Conservation (phyloP, 2,113 vertebrate species). For the Astatoreochromis straeleni region DNA sequence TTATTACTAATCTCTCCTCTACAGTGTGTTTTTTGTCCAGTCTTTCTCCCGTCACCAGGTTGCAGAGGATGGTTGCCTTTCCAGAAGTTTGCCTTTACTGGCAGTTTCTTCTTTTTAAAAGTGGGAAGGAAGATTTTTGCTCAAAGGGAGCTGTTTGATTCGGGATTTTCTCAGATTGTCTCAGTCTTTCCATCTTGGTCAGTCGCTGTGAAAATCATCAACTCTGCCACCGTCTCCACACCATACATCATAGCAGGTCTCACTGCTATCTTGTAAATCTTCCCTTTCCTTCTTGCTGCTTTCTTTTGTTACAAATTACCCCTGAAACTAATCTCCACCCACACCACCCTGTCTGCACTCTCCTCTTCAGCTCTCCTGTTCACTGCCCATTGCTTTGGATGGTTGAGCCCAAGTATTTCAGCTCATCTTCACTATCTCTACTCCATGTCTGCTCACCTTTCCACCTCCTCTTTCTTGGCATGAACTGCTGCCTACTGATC, state of each 20-base stretch:
- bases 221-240: neutral
- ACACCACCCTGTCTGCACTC: neutral
- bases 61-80: neutral
- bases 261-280: neutral
- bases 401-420: neutral
- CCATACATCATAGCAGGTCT: neutral
- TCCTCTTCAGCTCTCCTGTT: neutral
- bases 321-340: neutral
- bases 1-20: neutral
- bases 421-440: neutral
- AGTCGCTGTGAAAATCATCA: neutral
- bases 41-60: neutral
- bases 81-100: neutral
- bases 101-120: neutral
- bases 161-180: neutral
- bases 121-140: neutral
- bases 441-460: neutral
- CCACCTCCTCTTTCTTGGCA: neutral
- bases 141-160: neutral
- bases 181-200: neutral
- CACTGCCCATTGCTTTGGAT: neutral
- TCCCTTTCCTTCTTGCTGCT: neutral
- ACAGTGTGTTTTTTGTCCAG: neutral
- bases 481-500: neutral
- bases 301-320: neutral